Evolutionary conservation across 2,113 vertebrate genomes (phyloP).

Genomic region (Antigone vipio): DNA sequence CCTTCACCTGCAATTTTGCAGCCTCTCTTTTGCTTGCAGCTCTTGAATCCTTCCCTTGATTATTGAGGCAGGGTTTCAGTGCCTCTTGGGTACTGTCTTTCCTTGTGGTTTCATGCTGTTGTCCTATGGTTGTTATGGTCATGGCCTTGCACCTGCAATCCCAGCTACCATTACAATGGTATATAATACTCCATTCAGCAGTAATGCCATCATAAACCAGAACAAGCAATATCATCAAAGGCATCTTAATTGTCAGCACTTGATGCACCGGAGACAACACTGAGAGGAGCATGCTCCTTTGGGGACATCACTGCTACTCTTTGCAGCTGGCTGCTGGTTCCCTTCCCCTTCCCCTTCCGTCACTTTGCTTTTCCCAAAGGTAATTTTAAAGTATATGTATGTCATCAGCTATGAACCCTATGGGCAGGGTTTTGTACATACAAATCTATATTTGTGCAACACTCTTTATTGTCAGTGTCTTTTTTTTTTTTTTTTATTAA

Average conservation of each 20-base stretch:
- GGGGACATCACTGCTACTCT: neutral
- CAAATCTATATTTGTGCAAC: neutral
- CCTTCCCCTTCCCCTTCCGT: no score
- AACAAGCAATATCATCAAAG: neutral
- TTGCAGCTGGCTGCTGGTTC: neutral
- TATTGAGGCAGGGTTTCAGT: neutral
- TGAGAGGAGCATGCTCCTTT: neutral
- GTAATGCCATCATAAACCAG: neutral
- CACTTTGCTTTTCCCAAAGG: neutral
- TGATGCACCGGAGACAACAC: rapidly evolving
- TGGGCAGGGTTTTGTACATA: neutral
- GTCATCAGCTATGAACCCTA: neutral
- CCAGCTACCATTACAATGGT: neutral
- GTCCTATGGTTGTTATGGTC: neutral
- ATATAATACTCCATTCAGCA: neutral
- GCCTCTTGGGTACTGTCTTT: neutral
- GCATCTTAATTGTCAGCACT: neutral
- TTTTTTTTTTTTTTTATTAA: neutral
- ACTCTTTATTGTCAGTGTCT: neutral
- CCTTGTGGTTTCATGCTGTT: neutral
- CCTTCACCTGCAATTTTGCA: neutral
- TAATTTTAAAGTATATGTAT: neutral
- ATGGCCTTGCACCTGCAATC: neutral
- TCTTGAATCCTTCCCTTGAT: neutral
- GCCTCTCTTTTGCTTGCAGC: neutral